Base-by-base conservation (phyloP, 2,888 invertebrate species). In the Homarus gammarus region DNA sequence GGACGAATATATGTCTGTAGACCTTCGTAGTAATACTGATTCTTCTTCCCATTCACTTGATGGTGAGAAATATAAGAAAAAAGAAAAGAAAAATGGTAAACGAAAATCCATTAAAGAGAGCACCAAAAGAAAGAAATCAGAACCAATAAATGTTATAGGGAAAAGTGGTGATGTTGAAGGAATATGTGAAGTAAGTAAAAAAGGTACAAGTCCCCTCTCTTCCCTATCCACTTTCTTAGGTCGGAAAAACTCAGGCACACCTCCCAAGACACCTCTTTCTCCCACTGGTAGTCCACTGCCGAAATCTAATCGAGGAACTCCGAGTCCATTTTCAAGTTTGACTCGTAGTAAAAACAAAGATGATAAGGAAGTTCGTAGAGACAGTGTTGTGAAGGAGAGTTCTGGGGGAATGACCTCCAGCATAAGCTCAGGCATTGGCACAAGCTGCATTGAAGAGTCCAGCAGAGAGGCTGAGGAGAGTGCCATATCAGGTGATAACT, bases 251-350 rank as follows among this genome's bases (percentile, higher is more conserved):
- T 94, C 94, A 0, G 94, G 94, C 8, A 94, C 94, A 2, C 94
- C 94, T 12, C 94, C 94, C 3, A 95, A 94, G 92, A 94, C 94
- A 93, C 93, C 93, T 8, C 92, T 94, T 3, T 94, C 94, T 15
- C 93, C 92, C 93, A 92, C 90, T 27, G 90, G 92, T 44, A 92
- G 90, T 84, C 92, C 92, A 31, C 81, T 92, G 31, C 92, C 92
- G 22, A 92, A 92, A 70, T 86, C 86, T 18, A 92, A 73, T 64
- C 89, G 90, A 44, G 90, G 90, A n/a, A 90, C 92, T 31, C 86
- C 84, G 72, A 92, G 92, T 89, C 92, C 92, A 40, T 92, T 90
- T 81, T 87, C 92, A 12, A 90, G 90, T 75, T 85, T 92, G 31
- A 88, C 84, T 27, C 85, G 92, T 22, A 90, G 68, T 56, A 92